Percentiles rank a stretch among this genome's conserved stretches.
Conservation (phyloP, 2,888 invertebrate species). For the Ferrisia virgata region DNA sequence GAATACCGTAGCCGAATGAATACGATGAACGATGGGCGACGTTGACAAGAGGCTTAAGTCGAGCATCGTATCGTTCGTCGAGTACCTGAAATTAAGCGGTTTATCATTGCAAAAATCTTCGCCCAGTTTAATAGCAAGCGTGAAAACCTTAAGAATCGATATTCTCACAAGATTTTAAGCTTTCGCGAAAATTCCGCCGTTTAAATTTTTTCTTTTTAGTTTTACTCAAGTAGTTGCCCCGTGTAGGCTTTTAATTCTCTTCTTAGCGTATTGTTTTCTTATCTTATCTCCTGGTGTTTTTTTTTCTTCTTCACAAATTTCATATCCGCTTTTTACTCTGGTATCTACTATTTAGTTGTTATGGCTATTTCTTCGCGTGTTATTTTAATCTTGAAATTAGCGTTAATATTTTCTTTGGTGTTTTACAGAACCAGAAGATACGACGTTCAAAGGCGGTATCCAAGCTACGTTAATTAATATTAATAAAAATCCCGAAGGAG, state of each 20-base stretch:
- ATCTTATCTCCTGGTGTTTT: too few relatives aligned
- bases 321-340: background rate
- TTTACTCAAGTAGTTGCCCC: background rate
- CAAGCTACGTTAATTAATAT: constrained; percentile 41
- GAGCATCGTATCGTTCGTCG: background rate
- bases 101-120: constrained; percentile 2
- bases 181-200: background rate
- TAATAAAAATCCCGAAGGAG: constrained; percentile 37
- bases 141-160: background rate
- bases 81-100: background rate
- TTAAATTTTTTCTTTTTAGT: background rate
- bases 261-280: background rate
- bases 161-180: background rate
- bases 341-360: background rate
- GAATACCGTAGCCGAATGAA: too few relatives aligned
- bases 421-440: constrained; percentile 41
- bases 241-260: background rate
- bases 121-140: background rate
- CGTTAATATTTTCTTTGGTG: background rate
- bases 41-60: background rate
- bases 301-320: background rate
- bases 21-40: background rate
- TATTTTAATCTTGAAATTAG: background rate
- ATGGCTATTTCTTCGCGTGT: background rate
- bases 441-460: constrained; percentile 38